Evolutionary conservation across 2,888 invertebrate species (phyloP).

Genomic region (Drosophila gaucha): DNA sequence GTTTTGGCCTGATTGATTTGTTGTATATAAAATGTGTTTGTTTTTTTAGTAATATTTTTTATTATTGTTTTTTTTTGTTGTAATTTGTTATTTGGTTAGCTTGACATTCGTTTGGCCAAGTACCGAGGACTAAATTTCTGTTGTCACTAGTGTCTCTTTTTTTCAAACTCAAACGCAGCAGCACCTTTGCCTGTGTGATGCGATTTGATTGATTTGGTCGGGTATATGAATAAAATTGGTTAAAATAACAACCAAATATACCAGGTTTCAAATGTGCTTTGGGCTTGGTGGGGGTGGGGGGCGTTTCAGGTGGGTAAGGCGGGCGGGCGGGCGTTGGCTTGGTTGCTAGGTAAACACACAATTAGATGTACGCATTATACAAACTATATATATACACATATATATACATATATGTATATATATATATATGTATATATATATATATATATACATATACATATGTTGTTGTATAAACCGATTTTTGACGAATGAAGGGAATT

Average conservation of each 20-base stretch:
- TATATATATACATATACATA: neutral
- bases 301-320: neutral
- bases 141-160: constrained; percentile 85
- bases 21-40: constrained; percentile 72
- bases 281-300: constrained; percentile 10
- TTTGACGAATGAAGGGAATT: neutral
- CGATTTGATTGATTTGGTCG: constrained; percentile 40
- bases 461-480: constrained; percentile 7
- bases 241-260: constrained; percentile 47
- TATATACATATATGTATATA: constrained; percentile 2
- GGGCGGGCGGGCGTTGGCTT: constrained; percentile 9
- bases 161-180: constrained; percentile 81
- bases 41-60: constrained; percentile 56
- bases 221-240: constrained; percentile 21
- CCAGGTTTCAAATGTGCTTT: constrained; percentile 42
- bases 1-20: constrained; percentile 85
- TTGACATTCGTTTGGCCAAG: constrained; percentile 54
- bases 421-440: neutral
- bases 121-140: constrained; percentile 45
- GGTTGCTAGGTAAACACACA: constrained; percentile 38
- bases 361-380: constrained; percentile 32
- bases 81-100: constrained; percentile 52
- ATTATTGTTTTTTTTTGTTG: constrained; percentile 28
- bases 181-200: constrained; percentile 73
- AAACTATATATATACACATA: too few species aligned